Evolutionary conservation across 2,888 invertebrate species (phyloP).

Genomic region (Nomada flava): DNA sequence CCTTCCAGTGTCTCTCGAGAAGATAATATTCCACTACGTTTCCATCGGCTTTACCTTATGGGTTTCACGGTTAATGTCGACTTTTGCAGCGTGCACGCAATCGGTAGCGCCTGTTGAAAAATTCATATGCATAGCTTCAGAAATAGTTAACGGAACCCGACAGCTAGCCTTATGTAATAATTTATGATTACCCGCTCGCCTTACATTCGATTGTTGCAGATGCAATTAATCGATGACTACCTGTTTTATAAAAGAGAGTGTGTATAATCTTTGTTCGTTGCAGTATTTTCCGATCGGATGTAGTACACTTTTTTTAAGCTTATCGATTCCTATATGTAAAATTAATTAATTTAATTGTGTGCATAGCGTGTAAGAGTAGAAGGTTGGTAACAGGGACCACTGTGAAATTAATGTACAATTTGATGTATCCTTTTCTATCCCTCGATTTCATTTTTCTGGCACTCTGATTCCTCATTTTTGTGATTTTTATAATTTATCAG

Average conservation of each 20-base stretch:
- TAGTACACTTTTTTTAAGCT: background rate
- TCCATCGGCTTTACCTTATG: background rate
- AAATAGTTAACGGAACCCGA: background rate
- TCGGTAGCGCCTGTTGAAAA: conserved; percentile 1
- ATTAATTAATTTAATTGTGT: conserved; percentile 7
- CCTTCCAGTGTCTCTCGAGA: background rate
- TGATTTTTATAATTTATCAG: background rate
- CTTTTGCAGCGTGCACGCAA: conserved; percentile 1
- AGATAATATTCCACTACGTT: background rate
- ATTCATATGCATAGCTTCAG: conserved; percentile 1
- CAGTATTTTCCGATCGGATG: background rate
- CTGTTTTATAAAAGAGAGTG: too few relatives aligned
- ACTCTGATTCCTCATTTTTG: background rate
- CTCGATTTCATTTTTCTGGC: background rate
- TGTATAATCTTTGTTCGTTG: background rate
- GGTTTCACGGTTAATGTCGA: conserved; percentile 13
- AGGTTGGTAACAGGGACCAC: conserved; percentile 73
- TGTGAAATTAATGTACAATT: conserved; percentile 16
- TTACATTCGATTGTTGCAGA: too few relatives aligned
- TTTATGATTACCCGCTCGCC: background rate
- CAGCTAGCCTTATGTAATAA: conserved; percentile 20
- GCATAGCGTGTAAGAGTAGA: conserved; percentile 27
- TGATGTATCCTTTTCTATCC: background rate
- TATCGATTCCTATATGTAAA: background rate
- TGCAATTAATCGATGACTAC: too few relatives aligned